phyloP scores from a whole-genome alignment of 2,113 vertebrate genomes.

The Poeciliopsis turrubarensis region DNA sequence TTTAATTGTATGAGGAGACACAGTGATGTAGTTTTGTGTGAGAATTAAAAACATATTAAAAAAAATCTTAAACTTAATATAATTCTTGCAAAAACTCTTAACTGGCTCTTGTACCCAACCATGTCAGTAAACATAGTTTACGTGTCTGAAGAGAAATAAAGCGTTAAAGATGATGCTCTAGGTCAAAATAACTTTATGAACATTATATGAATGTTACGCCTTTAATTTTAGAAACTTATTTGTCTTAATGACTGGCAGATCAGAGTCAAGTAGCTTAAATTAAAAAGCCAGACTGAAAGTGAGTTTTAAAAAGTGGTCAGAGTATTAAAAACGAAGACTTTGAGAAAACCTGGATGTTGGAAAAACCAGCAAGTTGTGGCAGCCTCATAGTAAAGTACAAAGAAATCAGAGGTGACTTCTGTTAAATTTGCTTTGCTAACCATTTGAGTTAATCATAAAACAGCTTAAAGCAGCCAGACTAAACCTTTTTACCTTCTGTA shows the following conservation, averaged over 20 bases:
- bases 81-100: not conserved
- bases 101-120: not conserved
- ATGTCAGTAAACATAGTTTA: not conserved
- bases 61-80: not conserved
- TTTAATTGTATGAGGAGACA: not conserved
- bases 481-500: slow-evolving; percentile 14
- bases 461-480: not conserved
- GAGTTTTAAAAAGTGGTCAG: no score
- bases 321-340: no score
- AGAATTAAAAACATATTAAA: not conserved
- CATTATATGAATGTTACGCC: not conserved
- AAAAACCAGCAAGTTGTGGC: no score
- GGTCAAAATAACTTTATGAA: not conserved
- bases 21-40: no score
- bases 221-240: not conserved
- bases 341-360: no score
- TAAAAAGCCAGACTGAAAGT: no score
- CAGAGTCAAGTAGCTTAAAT: no score
- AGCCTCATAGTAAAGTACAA: not conserved
- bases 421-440: not conserved
- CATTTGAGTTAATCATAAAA: not conserved
- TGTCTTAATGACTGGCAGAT: no score
- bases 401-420: not conserved
- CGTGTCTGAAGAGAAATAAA: no score
- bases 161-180: no score